These are phyloP conservation scores for Halichoeres trimaculatus DNA, from an alignment of 2,113 vertebrate genomes.

Conservation along the genomic window DNA sequence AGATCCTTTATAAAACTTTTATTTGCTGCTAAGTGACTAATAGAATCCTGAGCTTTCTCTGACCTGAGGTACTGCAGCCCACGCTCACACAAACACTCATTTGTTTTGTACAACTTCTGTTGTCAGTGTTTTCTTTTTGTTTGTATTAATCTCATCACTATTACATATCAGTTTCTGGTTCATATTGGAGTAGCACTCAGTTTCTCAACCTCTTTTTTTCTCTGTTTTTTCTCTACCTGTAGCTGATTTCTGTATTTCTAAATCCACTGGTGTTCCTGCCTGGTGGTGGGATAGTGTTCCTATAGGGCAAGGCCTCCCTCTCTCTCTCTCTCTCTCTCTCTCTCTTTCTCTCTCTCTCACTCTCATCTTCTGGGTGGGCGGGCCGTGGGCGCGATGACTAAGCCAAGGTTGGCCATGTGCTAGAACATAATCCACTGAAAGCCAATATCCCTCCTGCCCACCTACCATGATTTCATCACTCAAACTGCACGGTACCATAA, in stretches of 20 bases:
- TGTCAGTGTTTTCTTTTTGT: conserved; percentile 16
- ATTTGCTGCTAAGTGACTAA: conserved; percentile 10
- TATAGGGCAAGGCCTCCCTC: conserved; percentile 62
- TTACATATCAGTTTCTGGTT: conserved; percentile 10
- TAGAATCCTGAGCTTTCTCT: neutral
- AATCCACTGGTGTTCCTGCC: conserved; percentile 34
- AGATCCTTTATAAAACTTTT: conserved; percentile 11
- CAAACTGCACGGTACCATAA: conserved; percentile 64
- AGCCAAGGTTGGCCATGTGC: conserved; percentile 78
- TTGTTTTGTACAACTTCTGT: conserved; percentile 3
- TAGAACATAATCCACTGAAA: conserved; percentile 78
- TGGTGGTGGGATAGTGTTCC: conserved; percentile 53
- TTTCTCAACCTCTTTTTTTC: neutral
- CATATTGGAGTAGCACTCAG: neutral
- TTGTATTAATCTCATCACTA: neutral
- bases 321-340: conserved; percentile 30
- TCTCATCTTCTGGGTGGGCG: conserved; percentile 76
- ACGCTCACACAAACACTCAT: neutral
- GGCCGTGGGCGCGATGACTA: conserved; percentile 79
- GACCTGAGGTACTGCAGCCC: neutral
- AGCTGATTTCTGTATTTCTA: conserved; percentile 31
- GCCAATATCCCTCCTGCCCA: conserved; percentile 76
- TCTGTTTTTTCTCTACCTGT: conserved; percentile 17
- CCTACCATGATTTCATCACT: conserved; percentile 75
- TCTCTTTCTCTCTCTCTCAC: conserved; percentile 48